Evolutionary conservation across 2,888 invertebrate genomes (phyloP).

Genomic region (Yponomeuta plumbellus): DNA sequence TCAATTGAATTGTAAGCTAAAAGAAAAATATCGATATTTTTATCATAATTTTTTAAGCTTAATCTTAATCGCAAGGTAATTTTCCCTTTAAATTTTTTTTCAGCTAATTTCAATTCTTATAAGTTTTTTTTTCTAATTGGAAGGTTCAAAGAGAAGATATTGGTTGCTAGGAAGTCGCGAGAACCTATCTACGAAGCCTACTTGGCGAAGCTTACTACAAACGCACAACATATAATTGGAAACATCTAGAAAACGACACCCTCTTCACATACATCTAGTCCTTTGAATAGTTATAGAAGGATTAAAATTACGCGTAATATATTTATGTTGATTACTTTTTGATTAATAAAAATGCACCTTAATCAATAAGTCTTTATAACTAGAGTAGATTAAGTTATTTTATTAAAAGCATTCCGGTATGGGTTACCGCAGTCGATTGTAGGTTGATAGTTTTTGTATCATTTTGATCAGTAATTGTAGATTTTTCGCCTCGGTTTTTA

Average conservation of each 20-base stretch:
- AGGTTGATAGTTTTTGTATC: constrained; percentile 14
- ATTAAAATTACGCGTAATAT: constrained; percentile 50
- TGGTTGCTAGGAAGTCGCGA: constrained; percentile 70
- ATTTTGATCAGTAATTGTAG: constrained; percentile 11
- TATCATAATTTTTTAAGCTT: not conserved
- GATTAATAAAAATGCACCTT: constrained; percentile 70
- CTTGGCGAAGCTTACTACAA: constrained; percentile 62
- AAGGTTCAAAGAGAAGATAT: constrained; percentile 62
- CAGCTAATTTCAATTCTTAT: constrained; percentile 29
- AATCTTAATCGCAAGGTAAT: constrained; percentile 28
- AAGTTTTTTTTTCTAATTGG: constrained; percentile 54
- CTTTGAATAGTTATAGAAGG: constrained; percentile 60
- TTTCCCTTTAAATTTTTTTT: constrained; percentile 54
- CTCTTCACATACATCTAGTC: constrained; percentile 59
- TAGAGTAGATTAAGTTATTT: constrained; percentile 56
- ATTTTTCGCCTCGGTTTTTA: constrained; percentile 15
- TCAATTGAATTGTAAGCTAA: not conserved
- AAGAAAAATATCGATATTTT: not conserved
- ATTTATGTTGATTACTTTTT: constrained; percentile 30
- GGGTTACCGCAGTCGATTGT: constrained; percentile 41
- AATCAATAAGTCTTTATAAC: constrained; percentile 48
- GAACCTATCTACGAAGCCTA: constrained; percentile 70
- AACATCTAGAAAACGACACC: constrained; percentile 66
- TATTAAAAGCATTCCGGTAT: constrained; percentile 37
- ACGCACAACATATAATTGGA: constrained; percentile 66